These are phyloP conservation scores for Phylloscopus collybita DNA, from an alignment of 2,797 vertebrate genomes.

Conservation along the genomic window DNA sequence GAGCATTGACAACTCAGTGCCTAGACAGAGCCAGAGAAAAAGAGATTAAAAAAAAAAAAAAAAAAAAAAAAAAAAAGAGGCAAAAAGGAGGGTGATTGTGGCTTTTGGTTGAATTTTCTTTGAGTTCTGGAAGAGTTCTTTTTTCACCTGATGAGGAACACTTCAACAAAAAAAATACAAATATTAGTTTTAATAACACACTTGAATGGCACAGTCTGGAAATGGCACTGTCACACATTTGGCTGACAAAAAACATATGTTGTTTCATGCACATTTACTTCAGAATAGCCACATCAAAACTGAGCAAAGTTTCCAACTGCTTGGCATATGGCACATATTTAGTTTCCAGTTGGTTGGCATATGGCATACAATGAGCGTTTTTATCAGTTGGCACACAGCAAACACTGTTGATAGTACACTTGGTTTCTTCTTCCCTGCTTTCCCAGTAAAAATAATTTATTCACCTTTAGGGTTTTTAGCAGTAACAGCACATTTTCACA, in stretches of 20 bases:
- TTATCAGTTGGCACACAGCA: conserved; percentile 17
- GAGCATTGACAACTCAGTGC: background rate
- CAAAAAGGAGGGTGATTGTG: background rate
- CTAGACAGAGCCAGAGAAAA: conserved; percentile 1
- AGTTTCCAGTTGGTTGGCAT: conserved; percentile 44
- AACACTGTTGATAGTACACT: background rate
- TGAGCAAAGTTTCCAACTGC: conserved; percentile 42
- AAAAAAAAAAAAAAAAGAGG: background rate
- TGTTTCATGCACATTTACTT: conserved; percentile 61
- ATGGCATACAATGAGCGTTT: background rate
- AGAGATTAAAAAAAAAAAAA: background rate
- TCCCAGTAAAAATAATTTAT: background rate
- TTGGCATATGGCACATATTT: conserved; percentile 57
- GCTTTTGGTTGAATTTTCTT: conserved; percentile 39
- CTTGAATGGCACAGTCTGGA: conserved; percentile 36
- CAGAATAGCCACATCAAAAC: conserved; percentile 73
- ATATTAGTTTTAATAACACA: conserved; percentile 60
- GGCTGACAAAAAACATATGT: conserved; percentile 55
- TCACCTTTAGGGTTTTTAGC: background rate
- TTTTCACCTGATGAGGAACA: conserved; percentile 56
- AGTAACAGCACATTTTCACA: conserved; percentile 26
- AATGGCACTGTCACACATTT: conserved; percentile 51
- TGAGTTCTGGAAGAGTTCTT: conserved; percentile 45
- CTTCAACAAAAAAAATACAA: conserved; percentile 62
- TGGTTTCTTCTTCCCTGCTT: conserved; percentile 11